phyloP scores from a whole-genome alignment of 64 coral and sea anemone genomes.

The Dendronephthya gigantea region DNA sequence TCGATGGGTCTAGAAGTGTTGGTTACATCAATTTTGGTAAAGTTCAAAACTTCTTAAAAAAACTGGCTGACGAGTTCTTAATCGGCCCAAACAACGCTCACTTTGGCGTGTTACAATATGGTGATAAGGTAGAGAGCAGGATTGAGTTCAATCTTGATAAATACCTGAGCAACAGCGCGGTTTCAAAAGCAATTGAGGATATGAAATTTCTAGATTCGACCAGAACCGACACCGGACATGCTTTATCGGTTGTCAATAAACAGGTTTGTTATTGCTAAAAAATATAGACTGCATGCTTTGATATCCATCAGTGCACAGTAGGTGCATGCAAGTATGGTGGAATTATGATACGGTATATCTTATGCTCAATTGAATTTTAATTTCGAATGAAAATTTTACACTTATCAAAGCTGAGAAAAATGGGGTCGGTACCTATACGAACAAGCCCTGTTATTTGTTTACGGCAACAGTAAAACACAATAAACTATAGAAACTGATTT shows the following conservation, averaged over 20 bases:
- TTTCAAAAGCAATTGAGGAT: neutral
- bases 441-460: too few relatives aligned
- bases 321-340: too few relatives aligned
- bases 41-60: neutral
- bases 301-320: too few relatives aligned
- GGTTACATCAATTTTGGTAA: neutral
- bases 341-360: too few relatives aligned
- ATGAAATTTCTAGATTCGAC: neutral
- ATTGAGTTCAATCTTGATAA: neutral
- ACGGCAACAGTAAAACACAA: too few relatives aligned
- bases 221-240: neutral
- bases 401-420: too few relatives aligned
- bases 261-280: neutral
- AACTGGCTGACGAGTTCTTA: neutral
- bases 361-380: too few relatives aligned
- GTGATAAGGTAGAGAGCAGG: neutral
- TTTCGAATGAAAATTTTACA: too few relatives aligned
- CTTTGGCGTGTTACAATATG: neutral
- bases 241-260: neutral
- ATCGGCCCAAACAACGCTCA: neutral
- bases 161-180: neutral
- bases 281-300: neutral
- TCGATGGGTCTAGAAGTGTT: neutral
- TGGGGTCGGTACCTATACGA: too few relatives aligned
- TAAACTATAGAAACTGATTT: too few relatives aligned